Conservation (phyloP, 2,113 vertebrate genomes). For the Pseudorhombus dupliciocellatus region DNA sequence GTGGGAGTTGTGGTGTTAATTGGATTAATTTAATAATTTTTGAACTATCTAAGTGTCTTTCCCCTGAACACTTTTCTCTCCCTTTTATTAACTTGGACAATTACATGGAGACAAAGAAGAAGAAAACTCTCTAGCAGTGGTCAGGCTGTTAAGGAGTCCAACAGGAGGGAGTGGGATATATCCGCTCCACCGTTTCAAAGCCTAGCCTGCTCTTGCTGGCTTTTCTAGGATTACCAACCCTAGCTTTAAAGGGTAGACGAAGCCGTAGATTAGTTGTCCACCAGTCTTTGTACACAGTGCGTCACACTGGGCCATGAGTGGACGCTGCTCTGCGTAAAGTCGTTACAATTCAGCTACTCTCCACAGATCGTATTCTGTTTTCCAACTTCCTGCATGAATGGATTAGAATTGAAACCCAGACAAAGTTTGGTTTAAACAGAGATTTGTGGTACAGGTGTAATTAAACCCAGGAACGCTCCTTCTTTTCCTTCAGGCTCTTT, state of each 20-base stretch:
- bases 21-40: neutral
- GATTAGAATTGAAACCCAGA: neutral
- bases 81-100: too few relatives aligned
- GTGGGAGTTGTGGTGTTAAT: slow-evolving; percentile 15
- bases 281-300: neutral
- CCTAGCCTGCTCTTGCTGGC: neutral
- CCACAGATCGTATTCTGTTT: neutral
- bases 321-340: neutral
- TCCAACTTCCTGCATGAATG: neutral
- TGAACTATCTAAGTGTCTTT: neutral
- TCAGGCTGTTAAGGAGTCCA: neutral
- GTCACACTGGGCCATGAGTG: neutral
- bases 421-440: neutral
- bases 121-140: neutral
- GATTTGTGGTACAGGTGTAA: neutral
- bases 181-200: neutral
- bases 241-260: neutral
- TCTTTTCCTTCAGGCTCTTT: neutral
- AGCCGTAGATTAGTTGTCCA: neutral
- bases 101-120: too few relatives aligned
- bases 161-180: neutral
- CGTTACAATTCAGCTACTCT: neutral
- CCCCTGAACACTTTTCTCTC: neutral
- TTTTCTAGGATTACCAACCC: neutral
- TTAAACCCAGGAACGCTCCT: neutral